Percentiles rank a stretch among this genome's conserved stretches.
Evolutionary conservation across 2,113 vertebrate species (phyloP).

Genomic region (Salvelinus namaycush): DNA sequence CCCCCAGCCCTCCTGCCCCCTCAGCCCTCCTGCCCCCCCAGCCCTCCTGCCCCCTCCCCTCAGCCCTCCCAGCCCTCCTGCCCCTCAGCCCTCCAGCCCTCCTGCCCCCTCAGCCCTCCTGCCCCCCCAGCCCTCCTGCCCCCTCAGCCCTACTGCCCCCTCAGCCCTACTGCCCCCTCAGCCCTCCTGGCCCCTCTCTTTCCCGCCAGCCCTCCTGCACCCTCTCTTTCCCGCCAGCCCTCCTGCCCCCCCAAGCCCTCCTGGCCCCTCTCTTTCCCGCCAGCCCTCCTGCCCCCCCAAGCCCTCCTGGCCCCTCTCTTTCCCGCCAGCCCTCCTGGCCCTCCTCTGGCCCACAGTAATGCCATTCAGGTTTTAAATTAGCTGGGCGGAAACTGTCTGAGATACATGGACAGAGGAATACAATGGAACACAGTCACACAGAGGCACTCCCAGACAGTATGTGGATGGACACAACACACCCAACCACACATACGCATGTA

Average conservation of each 20-base stretch:
- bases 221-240: no score
- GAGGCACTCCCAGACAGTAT: not conserved
- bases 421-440: not conserved
- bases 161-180: no score
- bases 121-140: no score
- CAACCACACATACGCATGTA: not conserved
- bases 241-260: no score
- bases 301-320: no score
- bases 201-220: no score
- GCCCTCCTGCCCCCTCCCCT: not conserved
- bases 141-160: no score
- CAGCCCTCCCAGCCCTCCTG: not conserved
- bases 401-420: not conserved
- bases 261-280: no score
- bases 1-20: not conserved
- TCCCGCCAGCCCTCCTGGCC: not conserved
- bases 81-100: no score
- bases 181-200: no score
- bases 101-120: no score
- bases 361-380: slow-evolving; percentile 45
- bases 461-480: slow-evolving; percentile 8
- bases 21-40: not conserved
- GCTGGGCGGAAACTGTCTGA: slow-evolving; percentile 10
- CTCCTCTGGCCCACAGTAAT: slow-evolving; percentile 24
- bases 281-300: no score